phyloP scores from a whole-genome alignment of 2,888 invertebrate species.

The Biston stratarius region DNA sequence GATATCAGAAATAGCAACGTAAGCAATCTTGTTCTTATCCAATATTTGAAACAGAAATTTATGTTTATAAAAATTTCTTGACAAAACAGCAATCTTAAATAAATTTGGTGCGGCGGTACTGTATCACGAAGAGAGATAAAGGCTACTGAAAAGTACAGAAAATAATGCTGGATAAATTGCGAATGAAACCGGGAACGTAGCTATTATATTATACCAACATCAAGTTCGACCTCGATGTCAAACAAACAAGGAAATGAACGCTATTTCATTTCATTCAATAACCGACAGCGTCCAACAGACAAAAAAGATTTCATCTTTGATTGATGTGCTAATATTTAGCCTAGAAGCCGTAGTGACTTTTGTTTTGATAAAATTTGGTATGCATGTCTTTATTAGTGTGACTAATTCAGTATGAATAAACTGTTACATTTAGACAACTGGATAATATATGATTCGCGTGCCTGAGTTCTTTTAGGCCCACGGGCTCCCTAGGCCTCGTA shows the following conservation, averaged over 20 bases:
- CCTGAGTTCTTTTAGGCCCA: neutral
- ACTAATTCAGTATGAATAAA: neutral
- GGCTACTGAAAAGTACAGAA: too few relatives aligned
- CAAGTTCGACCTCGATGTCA: neutral
- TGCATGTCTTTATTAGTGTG: neutral
- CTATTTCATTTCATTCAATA: conserved; percentile 10
- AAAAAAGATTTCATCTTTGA: conserved; percentile 6
- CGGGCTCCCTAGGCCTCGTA: conserved; percentile 17
- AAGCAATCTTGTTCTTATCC: too few relatives aligned
- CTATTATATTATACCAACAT: neutral
- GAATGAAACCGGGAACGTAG: neutral
- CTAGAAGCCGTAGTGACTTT: neutral
- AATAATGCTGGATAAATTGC: too few relatives aligned
- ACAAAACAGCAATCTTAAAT: too few relatives aligned
- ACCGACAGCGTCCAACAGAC: conserved; percentile 14
- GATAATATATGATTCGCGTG: conserved; percentile 6
- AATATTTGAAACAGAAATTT: too few relatives aligned
- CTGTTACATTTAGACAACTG: neutral
- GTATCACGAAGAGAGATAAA: too few relatives aligned
- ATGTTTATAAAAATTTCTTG: too few relatives aligned
- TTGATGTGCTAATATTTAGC: conserved; percentile 8
- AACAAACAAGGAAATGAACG: conserved; percentile 8
- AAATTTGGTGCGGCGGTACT: too few relatives aligned
- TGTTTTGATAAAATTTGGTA: neutral
- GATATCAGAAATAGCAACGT: too few relatives aligned